Evolutionary conservation across 2,888 invertebrate genomes (phyloP), one percentile per base, ranked within the genome.

Genomic region (Encarsia formosa): DNA sequence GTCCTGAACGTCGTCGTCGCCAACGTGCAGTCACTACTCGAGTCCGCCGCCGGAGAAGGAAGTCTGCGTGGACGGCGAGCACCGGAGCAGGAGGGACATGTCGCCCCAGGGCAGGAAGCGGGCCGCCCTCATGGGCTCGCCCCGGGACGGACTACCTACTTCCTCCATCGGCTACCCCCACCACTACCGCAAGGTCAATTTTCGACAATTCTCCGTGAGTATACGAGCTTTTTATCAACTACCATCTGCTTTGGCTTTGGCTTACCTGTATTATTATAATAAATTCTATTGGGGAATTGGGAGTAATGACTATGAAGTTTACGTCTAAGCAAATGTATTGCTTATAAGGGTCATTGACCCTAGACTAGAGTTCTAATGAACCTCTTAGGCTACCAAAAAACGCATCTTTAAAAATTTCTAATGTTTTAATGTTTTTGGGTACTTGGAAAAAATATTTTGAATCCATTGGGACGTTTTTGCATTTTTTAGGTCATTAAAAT

Each of bases 31-130:
- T 69, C 73, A 73, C 66, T 72, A 71, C 69, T 75, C 67, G 59
- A 76, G 76, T 64, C 76, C 76, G 49, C 76, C 76, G 48, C 75
- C 76, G 29, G 77, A 76, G 61, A 69, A 75, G 57, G 76, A 76
- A 57, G 65, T 73, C 78, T 84, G 67, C 61, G 58, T 72, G 53
- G 82, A 81, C 58, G 81, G 83, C 63, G 83, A 86, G 63, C 81
- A 88, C 69, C 82, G 85, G 66, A 90, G 88, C 63, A 81, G 90
- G 65, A 83, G 91, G 65, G 91, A 91, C 72, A 87, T 89, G 83
- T 90, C 90, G 54, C 87, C 88, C 44, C 85, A 86, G 60, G 85
- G 85, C 60, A 79, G 86, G 61, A 85, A 86, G 66, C 77, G 85
- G 64, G 79, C 84, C 50, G 80, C 84, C 56, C 82, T 84, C 63